Conservation (phyloP, 2,888 invertebrate species). For the Dasysyrphus tricinctus region DNA sequence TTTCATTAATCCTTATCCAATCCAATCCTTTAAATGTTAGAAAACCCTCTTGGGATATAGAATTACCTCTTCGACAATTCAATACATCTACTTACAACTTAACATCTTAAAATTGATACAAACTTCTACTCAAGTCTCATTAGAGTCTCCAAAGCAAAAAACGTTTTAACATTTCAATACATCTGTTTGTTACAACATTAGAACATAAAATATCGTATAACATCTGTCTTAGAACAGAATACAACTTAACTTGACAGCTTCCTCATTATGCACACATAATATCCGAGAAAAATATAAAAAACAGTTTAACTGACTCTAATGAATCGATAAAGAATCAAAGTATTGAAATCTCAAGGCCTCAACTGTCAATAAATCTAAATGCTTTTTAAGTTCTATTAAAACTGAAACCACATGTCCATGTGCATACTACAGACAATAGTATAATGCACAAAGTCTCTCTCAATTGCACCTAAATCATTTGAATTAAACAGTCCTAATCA, state of each 20-base stretch:
- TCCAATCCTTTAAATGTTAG: no score
- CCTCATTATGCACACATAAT: slow-evolving; percentile 17
- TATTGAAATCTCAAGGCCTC: slow-evolving; percentile 28
- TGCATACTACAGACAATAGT: neutral
- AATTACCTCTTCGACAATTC: no score
- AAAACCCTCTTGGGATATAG: no score
- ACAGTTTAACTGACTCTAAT: slow-evolving; percentile 8
- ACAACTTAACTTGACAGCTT: slow-evolving; percentile 23
- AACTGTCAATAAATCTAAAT: slow-evolving; percentile 36
- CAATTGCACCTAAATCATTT: slow-evolving; percentile 2
- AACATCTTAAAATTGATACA: neutral
- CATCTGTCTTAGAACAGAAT: slow-evolving; percentile 4
- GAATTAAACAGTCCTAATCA: slow-evolving; percentile 41
- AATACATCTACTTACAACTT: neutral
- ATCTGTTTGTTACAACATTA: neutral
- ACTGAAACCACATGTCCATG: slow-evolving; percentile 13
- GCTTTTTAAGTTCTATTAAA: slow-evolving; percentile 27
- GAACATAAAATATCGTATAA: neutral
- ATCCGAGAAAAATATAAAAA: neutral
- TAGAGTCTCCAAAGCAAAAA: neutral
- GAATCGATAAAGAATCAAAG: neutral
- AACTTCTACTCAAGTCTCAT: slow-evolving; percentile 2
- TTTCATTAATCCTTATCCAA: no score
- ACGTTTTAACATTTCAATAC: neutral
- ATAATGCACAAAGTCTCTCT: neutral